These are phyloP conservation scores for Callimorpha dominula DNA, from an alignment of 2,888 invertebrate genomes.

Conservation along the genomic window DNA sequence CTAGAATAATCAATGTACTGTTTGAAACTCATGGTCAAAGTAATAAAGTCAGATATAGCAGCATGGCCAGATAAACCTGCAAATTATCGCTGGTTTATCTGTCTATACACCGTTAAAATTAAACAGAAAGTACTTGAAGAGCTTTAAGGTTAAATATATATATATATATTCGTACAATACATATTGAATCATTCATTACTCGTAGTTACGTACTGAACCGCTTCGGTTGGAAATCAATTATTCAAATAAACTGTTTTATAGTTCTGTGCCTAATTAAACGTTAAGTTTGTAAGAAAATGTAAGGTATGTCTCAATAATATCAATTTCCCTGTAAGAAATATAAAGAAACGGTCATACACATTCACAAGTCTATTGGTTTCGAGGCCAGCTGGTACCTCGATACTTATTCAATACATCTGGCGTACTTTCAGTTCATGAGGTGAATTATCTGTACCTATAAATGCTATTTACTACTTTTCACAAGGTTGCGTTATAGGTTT, in stretches of 20 bases:
- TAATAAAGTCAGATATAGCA: too few species aligned
- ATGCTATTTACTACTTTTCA: slow-evolving; percentile 51
- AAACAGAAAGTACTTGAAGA: not conserved
- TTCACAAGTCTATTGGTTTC: slow-evolving; percentile 56
- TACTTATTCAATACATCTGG: slow-evolving; percentile 59
- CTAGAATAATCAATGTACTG: not conserved
- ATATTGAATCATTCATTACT: not conserved
- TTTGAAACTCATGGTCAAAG: too few species aligned
- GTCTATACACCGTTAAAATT: not conserved
- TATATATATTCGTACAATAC: not conserved
- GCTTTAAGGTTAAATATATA: not conserved
- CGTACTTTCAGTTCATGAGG: slow-evolving; percentile 59
- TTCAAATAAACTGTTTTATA: not conserved
- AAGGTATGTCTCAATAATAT: slow-evolving; percentile 25
- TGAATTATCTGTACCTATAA: slow-evolving; percentile 42
- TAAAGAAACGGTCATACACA: slow-evolving; percentile 49
- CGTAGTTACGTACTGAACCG: not conserved
- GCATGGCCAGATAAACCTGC: not conserved
- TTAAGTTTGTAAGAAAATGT: not conserved
- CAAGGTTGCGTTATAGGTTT: slow-evolving; percentile 59
- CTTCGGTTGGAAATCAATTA: not conserved
- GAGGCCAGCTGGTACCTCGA: slow-evolving; percentile 59
- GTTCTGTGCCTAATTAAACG: not conserved
- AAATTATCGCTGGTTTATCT: not conserved
- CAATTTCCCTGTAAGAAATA: slow-evolving; percentile 45